A percentile compares a stretch with the other conserved stretches of the same genome.
These are phyloP conservation scores for Hydriomena furcata DNA, from an alignment of 2,888 invertebrate species.

Conservation along the genomic window DNA sequence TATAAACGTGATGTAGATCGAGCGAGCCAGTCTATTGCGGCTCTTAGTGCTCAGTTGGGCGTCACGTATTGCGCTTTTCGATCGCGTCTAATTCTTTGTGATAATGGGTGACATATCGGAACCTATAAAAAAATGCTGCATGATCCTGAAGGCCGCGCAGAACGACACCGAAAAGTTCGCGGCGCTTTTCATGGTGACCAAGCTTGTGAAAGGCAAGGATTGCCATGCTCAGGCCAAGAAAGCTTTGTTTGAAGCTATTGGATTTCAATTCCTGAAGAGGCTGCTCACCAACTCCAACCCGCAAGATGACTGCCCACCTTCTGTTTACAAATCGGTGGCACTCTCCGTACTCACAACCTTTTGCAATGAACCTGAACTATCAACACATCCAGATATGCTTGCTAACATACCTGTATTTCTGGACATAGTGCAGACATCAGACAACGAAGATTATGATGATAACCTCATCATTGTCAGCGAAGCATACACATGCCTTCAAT, in stretches of 20 bases:
- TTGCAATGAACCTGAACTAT: constrained; percentile 91
- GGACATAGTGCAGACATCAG: constrained; percentile 92
- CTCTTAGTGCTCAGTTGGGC: constrained; percentile 73
- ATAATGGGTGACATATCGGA: constrained; percentile 87
- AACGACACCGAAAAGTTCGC: constrained; percentile 96
- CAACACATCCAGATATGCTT: constrained; percentile 92
- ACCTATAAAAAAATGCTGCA: constrained; percentile 92
- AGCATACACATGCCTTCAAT: constrained; percentile 92
- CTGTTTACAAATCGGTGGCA: constrained; percentile 95
- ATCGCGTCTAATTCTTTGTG: constrained; percentile 65
- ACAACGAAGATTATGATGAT: constrained; percentile 93
- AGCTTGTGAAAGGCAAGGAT: constrained; percentile 92
- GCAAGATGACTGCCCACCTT: constrained; percentile 94
- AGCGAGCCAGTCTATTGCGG: constrained; percentile 65
- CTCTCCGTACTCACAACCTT: constrained; percentile 94
- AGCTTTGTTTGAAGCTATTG: constrained; percentile 94
- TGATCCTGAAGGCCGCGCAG: constrained; percentile 89
- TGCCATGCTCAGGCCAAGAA: constrained; percentile 90
- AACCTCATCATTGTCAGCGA: constrained; percentile 94
- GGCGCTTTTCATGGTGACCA: constrained; percentile 95
- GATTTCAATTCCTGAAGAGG: constrained; percentile 92
- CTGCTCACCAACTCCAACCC: constrained; percentile 89
- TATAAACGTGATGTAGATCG: constrained; percentile 81
- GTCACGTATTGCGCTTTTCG: constrained; percentile 73
- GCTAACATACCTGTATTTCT: constrained; percentile 92